These are phyloP conservation scores for Zosterops pallidus DNA, from an alignment of 2,113 vertebrate species.

Conservation along the genomic window DNA sequence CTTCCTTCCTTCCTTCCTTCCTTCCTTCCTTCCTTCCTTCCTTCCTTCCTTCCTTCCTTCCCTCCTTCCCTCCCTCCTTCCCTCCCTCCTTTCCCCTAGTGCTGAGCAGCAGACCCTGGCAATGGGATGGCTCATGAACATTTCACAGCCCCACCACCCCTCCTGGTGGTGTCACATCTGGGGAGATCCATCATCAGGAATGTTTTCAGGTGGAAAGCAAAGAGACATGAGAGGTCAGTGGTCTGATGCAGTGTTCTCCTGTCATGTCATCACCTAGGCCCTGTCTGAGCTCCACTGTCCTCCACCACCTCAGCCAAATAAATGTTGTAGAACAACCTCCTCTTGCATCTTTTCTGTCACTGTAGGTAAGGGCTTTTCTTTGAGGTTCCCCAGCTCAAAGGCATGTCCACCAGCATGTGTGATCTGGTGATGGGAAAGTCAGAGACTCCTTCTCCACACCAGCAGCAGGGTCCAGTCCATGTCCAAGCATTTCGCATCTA, in stretches of 20 bases:
- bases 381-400: neutral
- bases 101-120: neutral
- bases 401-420: neutral
- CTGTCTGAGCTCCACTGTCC: neutral
- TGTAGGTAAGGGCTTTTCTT: neutral
- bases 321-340: neutral
- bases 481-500: neutral
- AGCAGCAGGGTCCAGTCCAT: neutral
- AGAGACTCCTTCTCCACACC: neutral
- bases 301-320: neutral
- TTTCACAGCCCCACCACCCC: neutral
- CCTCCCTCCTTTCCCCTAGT: too few species aligned
- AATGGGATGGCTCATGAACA: neutral
- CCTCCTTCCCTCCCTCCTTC: too few species aligned
- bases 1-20: too few species aligned
- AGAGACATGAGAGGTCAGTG: accelerated
- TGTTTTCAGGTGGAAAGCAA: neutral
- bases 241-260: neutral
- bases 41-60: too few species aligned
- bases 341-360: neutral
- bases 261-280: neutral
- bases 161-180: neutral
- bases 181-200: neutral
- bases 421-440: neutral
- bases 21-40: too few species aligned